Conservation (phyloP, 2,797 vertebrate species). For the Galago senegalensis region DNA sequence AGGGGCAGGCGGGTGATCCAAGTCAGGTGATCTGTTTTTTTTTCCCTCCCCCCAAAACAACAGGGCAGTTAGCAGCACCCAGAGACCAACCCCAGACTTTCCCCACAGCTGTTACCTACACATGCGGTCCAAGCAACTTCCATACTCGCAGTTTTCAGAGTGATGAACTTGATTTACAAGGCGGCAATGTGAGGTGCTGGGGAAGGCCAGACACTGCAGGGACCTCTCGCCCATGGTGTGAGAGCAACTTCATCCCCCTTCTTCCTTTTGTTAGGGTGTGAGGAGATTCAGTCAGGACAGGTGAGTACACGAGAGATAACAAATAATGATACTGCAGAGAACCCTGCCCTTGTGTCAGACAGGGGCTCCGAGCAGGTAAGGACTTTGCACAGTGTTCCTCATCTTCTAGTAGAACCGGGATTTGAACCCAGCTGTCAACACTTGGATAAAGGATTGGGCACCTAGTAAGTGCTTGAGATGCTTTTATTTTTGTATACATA, state of each 20-base stretch:
- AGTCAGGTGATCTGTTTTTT: not conserved
- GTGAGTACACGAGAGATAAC: rapidly evolving
- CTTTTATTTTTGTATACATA: conserved; percentile 59
- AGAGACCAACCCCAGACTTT: not conserved
- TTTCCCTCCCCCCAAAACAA: not conserved
- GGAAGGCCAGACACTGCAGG: not conserved
- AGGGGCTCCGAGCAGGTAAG: not conserved
- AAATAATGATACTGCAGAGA: not conserved
- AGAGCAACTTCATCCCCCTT: not conserved
- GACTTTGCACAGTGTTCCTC: not conserved
- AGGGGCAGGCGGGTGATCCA: not conserved
- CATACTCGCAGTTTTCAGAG: not conserved
- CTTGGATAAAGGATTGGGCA: conserved; percentile 26
- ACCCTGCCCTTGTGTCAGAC: not conserved
- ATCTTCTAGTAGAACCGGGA: not conserved
- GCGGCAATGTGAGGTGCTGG: not conserved
- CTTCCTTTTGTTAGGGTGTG: not conserved
- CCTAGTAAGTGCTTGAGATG: not conserved
- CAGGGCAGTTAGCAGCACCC: not conserved
- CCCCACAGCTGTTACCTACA: not conserved
- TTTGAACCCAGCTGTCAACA: conserved; percentile 45
- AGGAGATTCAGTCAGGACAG: not conserved
- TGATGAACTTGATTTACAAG: not conserved
- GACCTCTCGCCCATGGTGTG: rapidly evolving
- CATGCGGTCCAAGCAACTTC: not conserved